Evolutionary conservation across 2,797 vertebrate species (phyloP).

Genomic region (Amblyraja radiata): DNA sequence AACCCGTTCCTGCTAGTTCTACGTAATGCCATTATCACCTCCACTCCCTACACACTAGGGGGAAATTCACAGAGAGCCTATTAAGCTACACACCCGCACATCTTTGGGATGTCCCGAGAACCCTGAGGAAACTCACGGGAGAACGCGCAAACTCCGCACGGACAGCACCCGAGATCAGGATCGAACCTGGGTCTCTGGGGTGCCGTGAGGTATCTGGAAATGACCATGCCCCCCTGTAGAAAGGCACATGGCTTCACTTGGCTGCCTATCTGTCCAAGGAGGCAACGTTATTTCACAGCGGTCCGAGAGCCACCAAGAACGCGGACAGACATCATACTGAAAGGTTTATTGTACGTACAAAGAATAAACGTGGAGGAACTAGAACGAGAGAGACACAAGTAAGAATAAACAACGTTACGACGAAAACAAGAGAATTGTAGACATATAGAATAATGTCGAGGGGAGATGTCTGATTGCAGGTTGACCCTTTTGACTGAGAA

Average conservation of each 20-base stretch:
- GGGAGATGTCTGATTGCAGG: not conserved
- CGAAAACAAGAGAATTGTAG: not conserved
- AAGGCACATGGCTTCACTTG: not conserved
- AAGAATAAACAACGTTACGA: constrained; percentile 2
- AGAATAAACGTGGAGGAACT: not conserved
- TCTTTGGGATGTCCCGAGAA: too few species aligned
- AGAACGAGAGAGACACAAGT: not conserved
- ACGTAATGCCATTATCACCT: too few species aligned
- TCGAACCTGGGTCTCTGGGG: too few species aligned
- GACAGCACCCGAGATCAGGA: too few species aligned
- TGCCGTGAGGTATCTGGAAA: not conserved
- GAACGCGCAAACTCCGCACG: too few species aligned
- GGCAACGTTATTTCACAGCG: not conserved
- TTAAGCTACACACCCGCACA: too few species aligned
- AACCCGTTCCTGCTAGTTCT: too few species aligned
- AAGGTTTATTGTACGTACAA: not conserved
- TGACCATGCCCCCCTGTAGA: not conserved
- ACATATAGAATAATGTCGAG: not conserved
- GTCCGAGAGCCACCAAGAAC: not conserved
- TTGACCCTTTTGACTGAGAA: not conserved
- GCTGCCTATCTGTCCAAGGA: not conserved
- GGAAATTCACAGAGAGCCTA: too few species aligned
- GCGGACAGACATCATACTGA: not conserved
- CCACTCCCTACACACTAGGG: too few species aligned
- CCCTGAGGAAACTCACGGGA: too few species aligned